Evolutionary conservation across 1,140 invertebrate genomes (phyloP).

Genomic region (Papilio helenus): DNA sequence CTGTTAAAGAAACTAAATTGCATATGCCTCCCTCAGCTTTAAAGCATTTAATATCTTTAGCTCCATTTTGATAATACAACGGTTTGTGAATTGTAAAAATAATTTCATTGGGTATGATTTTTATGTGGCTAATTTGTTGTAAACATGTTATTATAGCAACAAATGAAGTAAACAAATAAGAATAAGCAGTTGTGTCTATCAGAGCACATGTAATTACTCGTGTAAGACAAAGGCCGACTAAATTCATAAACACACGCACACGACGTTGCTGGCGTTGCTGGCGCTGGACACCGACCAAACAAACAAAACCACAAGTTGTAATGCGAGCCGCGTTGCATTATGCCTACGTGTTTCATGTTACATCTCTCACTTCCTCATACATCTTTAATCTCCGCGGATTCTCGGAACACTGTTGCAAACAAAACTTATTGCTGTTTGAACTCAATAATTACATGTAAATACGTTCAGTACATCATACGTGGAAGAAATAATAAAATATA

Average conservation of each 20-base stretch:
- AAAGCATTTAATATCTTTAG: no score
- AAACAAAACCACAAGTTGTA: constrained; percentile 39
- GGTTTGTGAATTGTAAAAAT: background rate
- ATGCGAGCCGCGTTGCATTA: constrained; percentile 37
- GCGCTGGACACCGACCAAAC: constrained; percentile 3
- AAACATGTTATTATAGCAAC: background rate
- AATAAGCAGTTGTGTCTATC: background rate
- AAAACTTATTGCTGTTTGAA: constrained; percentile 40
- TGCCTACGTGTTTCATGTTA: constrained; percentile 39
- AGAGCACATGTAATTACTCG: background rate
- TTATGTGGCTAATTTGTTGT: no score
- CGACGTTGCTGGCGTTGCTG: background rate
- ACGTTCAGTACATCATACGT: constrained; percentile 20
- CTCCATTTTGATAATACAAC: no score
- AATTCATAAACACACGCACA: constrained; percentile 21
- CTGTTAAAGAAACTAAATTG: background rate
- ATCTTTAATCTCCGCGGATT: constrained; percentile 39
- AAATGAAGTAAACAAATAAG: background rate
- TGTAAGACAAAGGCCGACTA: background rate
- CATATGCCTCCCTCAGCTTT: background rate
- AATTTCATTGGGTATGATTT: no score
- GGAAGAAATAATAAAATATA: constrained; percentile 38
- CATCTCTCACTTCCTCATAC: constrained; percentile 38
- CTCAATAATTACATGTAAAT: constrained; percentile 40
- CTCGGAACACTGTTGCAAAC: constrained; percentile 38